Conservation (phyloP, 37 sponge, comb jelly and placozoan species). For the Mnemiopsis leidyi region DNA sequence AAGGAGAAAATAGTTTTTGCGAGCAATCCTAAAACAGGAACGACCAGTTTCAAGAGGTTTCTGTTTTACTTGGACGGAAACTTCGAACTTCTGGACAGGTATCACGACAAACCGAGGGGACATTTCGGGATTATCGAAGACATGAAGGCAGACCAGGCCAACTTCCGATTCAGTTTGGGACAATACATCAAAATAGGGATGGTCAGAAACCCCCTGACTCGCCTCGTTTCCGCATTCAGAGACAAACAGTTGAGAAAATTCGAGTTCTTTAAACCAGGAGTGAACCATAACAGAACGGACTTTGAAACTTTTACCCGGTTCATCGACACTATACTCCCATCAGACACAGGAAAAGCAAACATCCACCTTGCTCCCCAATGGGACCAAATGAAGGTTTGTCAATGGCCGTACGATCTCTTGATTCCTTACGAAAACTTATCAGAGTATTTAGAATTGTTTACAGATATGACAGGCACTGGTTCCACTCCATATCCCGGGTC, state of each 20-base stretch:
- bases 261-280: not conserved
- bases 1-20: not conserved
- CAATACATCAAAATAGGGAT: not conserved
- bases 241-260: conserved; percentile 12
- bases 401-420: conserved; percentile 11
- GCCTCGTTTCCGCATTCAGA: conserved; percentile 11
- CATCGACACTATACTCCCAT: not conserved
- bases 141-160: not conserved
- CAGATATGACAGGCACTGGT: not conserved
- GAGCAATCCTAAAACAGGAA: conserved; percentile 22
- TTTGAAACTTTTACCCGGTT: not conserved
- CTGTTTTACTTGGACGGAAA: not conserved
- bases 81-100: not conserved
- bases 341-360: not conserved
- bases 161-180: not conserved
- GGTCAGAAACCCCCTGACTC: conserved; percentile 6
- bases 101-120: not conserved
- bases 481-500: not conserved
- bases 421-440: not conserved
- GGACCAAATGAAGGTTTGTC: conserved; percentile 15
- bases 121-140: not conserved
- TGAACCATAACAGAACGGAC: not conserved
- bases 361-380: not conserved
- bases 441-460: not conserved
- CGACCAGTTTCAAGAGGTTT: conserved; percentile 18